Percentiles rank a stretch among this genome's conserved stretches.
Conservation (phyloP, 1,140 invertebrate genomes). For the Helicorthomorpha holstii region DNA sequence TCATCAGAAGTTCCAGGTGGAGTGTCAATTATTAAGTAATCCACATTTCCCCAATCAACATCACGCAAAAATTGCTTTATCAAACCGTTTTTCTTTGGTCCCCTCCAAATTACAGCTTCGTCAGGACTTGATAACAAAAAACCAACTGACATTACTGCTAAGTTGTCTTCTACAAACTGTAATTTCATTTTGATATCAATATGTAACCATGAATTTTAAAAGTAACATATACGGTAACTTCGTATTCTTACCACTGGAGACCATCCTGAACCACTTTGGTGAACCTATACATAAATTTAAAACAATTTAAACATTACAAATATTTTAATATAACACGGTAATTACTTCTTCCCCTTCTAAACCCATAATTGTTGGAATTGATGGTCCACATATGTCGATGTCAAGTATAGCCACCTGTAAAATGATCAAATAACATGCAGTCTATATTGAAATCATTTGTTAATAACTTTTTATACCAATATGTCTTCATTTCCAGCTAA, state of each 20-base stretch:
- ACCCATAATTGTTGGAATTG: slow-evolving; percentile 39
- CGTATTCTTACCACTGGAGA: slow-evolving; percentile 64
- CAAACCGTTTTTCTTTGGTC: slow-evolving; percentile 79
- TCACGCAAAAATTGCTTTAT: slow-evolving; percentile 86
- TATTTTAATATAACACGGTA: neutral
- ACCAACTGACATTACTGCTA: slow-evolving; percentile 83
- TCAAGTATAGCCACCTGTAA: slow-evolving; percentile 67
- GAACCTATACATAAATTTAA: slow-evolving; percentile 52
- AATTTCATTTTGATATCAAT: slow-evolving; percentile 5
- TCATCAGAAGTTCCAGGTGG: slow-evolving; percentile 94
- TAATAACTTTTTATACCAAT: neutral
- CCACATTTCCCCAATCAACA: slow-evolving; percentile 79
- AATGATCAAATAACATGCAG: too few species aligned
- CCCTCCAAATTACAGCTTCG: slow-evolving; percentile 87
- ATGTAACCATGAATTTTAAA: neutral
- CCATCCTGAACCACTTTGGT: slow-evolving; percentile 92
- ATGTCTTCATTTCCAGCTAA: slow-evolving; percentile 39
- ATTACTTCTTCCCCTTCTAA: slow-evolving; percentile 34
- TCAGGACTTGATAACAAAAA: slow-evolving; percentile 55
- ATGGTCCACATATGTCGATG: slow-evolving; percentile 85
- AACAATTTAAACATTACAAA: neutral
- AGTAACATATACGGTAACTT: slow-evolving; percentile 4
- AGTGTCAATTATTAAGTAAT: slow-evolving; percentile 80
- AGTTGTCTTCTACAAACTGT: slow-evolving; percentile 65
- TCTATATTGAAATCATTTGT: too few species aligned